These are phyloP conservation scores for Nematopogon swammerdamellus DNA, from an alignment of 2,888 invertebrate species.

Conservation along the genomic window DNA sequence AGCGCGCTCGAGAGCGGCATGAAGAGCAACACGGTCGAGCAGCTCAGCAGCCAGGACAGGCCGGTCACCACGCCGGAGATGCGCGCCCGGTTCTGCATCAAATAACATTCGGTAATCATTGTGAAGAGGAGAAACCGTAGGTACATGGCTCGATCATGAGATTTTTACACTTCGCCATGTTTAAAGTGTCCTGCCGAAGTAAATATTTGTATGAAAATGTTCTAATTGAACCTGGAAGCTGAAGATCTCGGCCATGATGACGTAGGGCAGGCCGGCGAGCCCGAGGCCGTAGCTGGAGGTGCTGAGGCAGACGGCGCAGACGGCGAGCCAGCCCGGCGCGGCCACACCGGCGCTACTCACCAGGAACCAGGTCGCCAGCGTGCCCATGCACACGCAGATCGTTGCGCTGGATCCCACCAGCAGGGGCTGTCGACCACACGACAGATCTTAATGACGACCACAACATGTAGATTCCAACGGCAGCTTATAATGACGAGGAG, in stretches of 20 bases:
- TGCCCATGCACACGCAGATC: slow-evolving; percentile 29
- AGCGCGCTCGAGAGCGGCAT: slow-evolving; percentile 29
- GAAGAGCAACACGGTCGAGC: slow-evolving; percentile 24
- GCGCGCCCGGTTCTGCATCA: slow-evolving; percentile 1
- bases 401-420: slow-evolving; percentile 24
- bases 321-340: slow-evolving; percentile 21
- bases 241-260: slow-evolving; percentile 37
- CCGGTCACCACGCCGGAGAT: slow-evolving; percentile 1
- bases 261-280: slow-evolving; percentile 32
- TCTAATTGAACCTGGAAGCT: slow-evolving; percentile 30
- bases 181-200: too few relatives aligned
- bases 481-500: too few relatives aligned
- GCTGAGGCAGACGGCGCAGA: slow-evolving; percentile 26
- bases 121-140: too few relatives aligned
- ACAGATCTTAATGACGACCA: too few relatives aligned
- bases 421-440: slow-evolving; percentile 5
- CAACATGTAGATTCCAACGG: too few relatives aligned
- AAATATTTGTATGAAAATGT: too few relatives aligned
- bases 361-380: slow-evolving; percentile 28
- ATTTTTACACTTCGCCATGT: too few relatives aligned
- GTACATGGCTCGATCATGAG: too few relatives aligned
- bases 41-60: slow-evolving; percentile 17
- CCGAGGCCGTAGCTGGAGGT: slow-evolving; percentile 33
- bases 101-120: too few relatives aligned
- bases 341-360: slow-evolving; percentile 15